Conservation (phyloP, 2,797 vertebrate species). For the Enteromius paludinosus region DNA sequence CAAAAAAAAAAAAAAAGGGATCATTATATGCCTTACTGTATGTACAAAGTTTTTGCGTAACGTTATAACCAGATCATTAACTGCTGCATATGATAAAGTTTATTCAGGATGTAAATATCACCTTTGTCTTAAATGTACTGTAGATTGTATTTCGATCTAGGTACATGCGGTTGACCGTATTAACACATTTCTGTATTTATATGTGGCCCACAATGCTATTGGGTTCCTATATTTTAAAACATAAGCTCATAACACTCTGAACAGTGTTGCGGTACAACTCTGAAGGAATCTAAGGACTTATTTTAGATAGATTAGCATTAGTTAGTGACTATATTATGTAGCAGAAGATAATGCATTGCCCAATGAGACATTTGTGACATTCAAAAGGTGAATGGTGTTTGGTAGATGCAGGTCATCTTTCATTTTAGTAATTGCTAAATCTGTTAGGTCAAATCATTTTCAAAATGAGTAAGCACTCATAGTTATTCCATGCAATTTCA, state of each 20-base stretch:
- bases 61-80: slow-evolving; percentile 42
- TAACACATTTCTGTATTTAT: slow-evolving; percentile 54
- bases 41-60: slow-evolving; percentile 48
- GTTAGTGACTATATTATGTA: not conserved
- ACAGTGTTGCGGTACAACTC: slow-evolving; percentile 38
- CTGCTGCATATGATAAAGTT: slow-evolving; percentile 23
- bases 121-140: slow-evolving; percentile 45
- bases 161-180: slow-evolving; percentile 51
- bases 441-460: not conserved
- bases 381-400: not conserved
- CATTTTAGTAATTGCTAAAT: not conserved
- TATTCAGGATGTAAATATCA: slow-evolving; percentile 54
- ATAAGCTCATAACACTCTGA: slow-evolving; percentile 52
- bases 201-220: slow-evolving; percentile 35
- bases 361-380: slow-evolving; percentile 4
- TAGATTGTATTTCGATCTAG: slow-evolving; percentile 62
- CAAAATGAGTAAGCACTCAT: not conserved
- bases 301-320: not conserved
- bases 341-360: not conserved
- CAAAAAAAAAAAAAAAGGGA: slow-evolving; percentile 52
- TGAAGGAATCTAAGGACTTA: slow-evolving; percentile 18
- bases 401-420: slow-evolving; percentile 50
- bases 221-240: slow-evolving; percentile 44
- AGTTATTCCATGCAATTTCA: slow-evolving; percentile 15
- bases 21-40: slow-evolving; percentile 41